Evolutionary conservation across 2,888 invertebrate species (phyloP).

Genomic region (Mythimna pallens): DNA sequence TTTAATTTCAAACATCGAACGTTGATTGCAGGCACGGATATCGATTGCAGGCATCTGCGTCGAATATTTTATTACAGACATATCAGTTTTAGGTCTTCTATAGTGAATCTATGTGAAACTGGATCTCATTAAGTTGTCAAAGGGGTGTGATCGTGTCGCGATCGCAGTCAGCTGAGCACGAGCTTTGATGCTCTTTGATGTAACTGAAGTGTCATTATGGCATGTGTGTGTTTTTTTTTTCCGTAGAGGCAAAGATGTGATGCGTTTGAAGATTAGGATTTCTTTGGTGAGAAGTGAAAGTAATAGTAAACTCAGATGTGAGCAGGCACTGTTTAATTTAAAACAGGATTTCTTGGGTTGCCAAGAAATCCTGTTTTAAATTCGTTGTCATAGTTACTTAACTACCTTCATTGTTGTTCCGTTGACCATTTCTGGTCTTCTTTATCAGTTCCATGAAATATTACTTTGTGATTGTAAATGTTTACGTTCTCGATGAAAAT

Average conservation of each 20-base stretch:
- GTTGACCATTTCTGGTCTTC: no score
- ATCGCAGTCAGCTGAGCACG: conserved; percentile 32
- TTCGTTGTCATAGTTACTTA: no score
- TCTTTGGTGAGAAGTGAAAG: conserved; percentile 2
- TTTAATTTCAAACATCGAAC: conserved; percentile 41
- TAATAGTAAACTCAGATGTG: not conserved
- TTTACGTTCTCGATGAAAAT: no score
- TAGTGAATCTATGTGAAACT: conserved; percentile 47
- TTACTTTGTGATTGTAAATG: no score
- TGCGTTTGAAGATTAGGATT: conserved; percentile 1
- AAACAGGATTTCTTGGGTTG: not conserved
- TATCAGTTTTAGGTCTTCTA: conserved; percentile 30
- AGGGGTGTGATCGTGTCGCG: conserved; percentile 47
- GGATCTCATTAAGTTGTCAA: conserved; percentile 59
- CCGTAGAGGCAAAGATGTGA: not conserved
- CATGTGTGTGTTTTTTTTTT: conserved; percentile 33
- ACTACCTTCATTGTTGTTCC: no score
- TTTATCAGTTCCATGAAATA: no score
- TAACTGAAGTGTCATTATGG: conserved; percentile 41
- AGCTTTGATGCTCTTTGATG: conserved; percentile 49
- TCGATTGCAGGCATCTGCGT: conserved; percentile 39
- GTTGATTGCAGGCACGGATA: conserved; percentile 38
- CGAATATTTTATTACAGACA: conserved; percentile 39
- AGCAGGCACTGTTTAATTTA: not conserved
- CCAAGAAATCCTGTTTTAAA: no score